Evolutionary conservation across 2,888 invertebrate genomes (phyloP).

Genomic region (Cancer borealis): DNA sequence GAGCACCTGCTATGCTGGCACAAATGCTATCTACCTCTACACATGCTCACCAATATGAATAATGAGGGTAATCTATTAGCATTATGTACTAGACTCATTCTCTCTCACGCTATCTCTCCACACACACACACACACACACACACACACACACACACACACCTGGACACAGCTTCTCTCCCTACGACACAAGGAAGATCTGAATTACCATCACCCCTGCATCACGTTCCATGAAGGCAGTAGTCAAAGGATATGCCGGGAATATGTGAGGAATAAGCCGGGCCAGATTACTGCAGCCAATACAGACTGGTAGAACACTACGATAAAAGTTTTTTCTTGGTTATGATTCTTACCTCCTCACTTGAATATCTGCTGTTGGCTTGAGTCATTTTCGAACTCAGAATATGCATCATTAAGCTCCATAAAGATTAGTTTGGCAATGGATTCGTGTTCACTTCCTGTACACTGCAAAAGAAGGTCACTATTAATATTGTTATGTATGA

Average conservation of each 20-base stretch:
- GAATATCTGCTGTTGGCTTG: slow-evolving; percentile 77
- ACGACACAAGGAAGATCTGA: slow-evolving; percentile 25
- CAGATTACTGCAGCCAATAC: background rate
- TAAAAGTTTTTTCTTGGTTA: background rate
- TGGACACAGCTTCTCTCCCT: background rate
- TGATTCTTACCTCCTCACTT: slow-evolving; percentile 50
- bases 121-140: background rate
- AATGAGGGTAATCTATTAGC: background rate
- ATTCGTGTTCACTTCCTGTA: slow-evolving; percentile 94
- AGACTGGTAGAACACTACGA: background rate
- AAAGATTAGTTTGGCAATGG: slow-evolving; percentile 96
- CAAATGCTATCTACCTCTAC: background rate
- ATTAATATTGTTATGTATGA: background rate
- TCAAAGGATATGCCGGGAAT: background rate
- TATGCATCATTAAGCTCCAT: slow-evolving; percentile 99
- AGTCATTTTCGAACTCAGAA: slow-evolving; percentile 93
- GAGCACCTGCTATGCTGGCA: background rate
- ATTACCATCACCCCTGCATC: background rate
- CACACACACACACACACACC: background rate
- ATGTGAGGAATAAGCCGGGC: background rate
- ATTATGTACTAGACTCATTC: background rate
- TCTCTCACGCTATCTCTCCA: background rate
- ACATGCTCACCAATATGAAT: background rate
- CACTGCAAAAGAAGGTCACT: slow-evolving; percentile 84
- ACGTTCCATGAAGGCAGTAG: background rate